A percentile compares a stretch with the other conserved stretches of the same genome.
These are phyloP conservation scores for Menura novaehollandiae DNA, from an alignment of 2,113 vertebrate genomes.

Conservation along the genomic window DNA sequence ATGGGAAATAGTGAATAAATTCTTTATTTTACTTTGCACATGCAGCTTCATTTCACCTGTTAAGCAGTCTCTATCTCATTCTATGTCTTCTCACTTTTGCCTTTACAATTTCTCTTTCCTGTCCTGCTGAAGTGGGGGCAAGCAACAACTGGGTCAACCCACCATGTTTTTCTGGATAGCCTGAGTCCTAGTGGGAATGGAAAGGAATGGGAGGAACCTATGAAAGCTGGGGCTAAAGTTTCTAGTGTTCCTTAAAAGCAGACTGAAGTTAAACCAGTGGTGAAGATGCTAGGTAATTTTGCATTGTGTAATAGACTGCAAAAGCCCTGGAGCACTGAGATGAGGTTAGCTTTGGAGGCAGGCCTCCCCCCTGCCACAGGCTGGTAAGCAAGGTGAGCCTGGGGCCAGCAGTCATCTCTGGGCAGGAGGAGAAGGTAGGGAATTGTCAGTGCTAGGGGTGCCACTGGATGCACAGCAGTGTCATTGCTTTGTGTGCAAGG, in stretches of 20 bases:
- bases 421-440: not conserved
- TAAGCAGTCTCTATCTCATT: not conserved
- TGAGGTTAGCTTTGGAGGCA: not conserved
- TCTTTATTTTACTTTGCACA: fast-evolving
- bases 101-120: not conserved
- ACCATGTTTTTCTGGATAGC: not conserved
- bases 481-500: fast-evolving
- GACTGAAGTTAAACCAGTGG: not conserved
- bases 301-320: not conserved
- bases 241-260: not conserved
- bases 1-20: not conserved
- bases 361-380: not conserved
- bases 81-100: not conserved
- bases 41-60: not conserved
- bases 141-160: not conserved
- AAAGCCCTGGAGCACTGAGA: not conserved
- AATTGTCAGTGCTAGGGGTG: not conserved
- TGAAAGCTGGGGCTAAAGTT: not conserved
- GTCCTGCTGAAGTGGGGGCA: fast-evolving
- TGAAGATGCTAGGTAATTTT: not conserved
- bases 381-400: no score
- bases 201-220: not conserved
- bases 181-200: not conserved
- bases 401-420: not conserved
- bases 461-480: no score